Evolutionary conservation across 1,140 invertebrate species (phyloP).

Genomic region (Helicoverpa zea): DNA sequence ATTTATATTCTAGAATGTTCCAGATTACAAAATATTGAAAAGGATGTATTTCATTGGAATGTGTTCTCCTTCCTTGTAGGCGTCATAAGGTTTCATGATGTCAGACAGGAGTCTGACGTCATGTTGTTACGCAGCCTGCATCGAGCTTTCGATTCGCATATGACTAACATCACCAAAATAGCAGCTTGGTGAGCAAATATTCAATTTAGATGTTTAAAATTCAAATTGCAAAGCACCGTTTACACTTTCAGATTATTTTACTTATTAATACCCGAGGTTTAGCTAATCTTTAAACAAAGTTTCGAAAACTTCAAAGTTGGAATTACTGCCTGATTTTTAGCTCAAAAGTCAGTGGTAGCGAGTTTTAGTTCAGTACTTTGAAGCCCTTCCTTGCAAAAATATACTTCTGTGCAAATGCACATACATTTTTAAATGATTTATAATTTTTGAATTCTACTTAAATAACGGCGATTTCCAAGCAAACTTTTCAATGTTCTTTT

Average conservation of each 20-base stretch:
- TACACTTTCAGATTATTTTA: neutral
- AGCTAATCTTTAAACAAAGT: neutral
- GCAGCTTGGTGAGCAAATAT: neutral
- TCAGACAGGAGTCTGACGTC: slow-evolving; percentile 13
- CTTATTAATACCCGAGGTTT: neutral
- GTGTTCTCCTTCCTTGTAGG: neutral
- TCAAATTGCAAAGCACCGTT: neutral
- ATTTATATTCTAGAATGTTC: too few species aligned
- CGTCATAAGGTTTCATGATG: slow-evolving; percentile 16
- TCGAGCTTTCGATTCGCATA: neutral
- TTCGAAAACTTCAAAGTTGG: neutral
- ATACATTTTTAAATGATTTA: too few species aligned
- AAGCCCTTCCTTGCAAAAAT: too few species aligned
- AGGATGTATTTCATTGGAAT: neutral
- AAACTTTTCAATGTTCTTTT: slow-evolving; percentile 5
- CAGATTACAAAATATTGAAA: neutral
- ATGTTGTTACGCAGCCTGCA: neutral
- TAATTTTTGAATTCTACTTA: neutral
- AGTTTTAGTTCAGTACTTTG: too few species aligned
- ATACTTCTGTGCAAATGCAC: too few species aligned
- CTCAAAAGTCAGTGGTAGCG: too few species aligned
- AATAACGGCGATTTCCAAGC: slow-evolving; percentile 1
- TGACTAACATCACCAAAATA: neutral
- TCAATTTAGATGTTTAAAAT: neutral
- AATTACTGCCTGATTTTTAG: neutral